Evolutionary conservation across 2,888 invertebrate species (phyloP), one percentile per base, ranked within the genome.

Genomic region (Dendrolimus pini): DNA sequence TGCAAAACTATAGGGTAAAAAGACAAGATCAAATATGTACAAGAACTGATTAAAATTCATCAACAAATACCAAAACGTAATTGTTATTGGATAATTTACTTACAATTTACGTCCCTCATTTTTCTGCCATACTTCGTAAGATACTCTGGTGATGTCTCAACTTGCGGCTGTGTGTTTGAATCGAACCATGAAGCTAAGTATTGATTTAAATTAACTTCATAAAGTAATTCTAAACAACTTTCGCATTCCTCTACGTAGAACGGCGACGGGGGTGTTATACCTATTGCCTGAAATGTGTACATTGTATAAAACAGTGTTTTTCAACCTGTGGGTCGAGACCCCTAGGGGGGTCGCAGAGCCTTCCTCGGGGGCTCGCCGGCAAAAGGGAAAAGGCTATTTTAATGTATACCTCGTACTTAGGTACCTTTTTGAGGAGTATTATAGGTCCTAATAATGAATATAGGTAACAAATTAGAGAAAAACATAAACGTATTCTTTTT

Each of bases 191-290:
- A 92, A 53, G 93, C 92, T 9, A 95, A 93, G 56, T 96, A 86
- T 65, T 93, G 93, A 61, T 95, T 92, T 18, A 96, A 91, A 6
- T 96, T 96, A 12, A 96, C 93, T 65, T 95, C 95, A 68, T 94
- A 94, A 0, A 96, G 87, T 65, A 96, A 93, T 56, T 95, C 94
- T 3, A 98, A 80, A 1, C 97, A 97, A 62, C 96, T 96, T 78
- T 96, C 96, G 56, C 96, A 97, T 82, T 98, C 97, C 83, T 97
- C 97, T 0, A 98, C 96, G 71, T 97, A 96, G 82, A 97, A 96
- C 1, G 95, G 93, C 61, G 96, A 95, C 0, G 96, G 96, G 0
- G 94, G 93, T 52, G 92, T 92, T 55, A 92, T 85, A 14, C 93
- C 93, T 53, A 93, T 87, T 58, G 93, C 85, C 91, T 94, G 78